These are phyloP conservation scores for Nibea coibor DNA, from an alignment of 2,113 vertebrate species.

Conservation along the genomic window DNA sequence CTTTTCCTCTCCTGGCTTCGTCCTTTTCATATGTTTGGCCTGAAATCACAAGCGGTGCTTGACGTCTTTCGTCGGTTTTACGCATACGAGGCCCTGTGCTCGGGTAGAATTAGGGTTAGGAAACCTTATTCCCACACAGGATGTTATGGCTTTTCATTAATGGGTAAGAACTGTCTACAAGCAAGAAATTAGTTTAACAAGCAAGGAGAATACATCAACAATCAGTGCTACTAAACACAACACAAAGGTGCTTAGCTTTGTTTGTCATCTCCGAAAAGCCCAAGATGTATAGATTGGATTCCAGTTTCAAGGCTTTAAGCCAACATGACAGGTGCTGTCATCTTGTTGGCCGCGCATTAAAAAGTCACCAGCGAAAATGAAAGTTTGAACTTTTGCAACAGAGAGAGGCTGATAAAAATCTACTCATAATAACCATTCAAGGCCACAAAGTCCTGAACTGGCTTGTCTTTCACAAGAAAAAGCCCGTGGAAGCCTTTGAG, in stretches of 20 bases:
- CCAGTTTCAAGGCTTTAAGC: too few species aligned
- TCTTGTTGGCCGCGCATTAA: not conserved
- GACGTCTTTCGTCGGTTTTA: slow-evolving; percentile 23
- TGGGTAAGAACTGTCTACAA: not conserved
- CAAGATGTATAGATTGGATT: too few species aligned
- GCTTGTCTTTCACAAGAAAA: not conserved
- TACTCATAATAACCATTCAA: not conserved
- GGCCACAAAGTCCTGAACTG: not conserved
- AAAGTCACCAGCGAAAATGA: too few species aligned
- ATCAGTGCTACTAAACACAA: not conserved
- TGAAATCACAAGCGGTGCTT: not conserved
- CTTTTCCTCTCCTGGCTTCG: not conserved
- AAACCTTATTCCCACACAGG: slow-evolving; percentile 19
- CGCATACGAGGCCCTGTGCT: not conserved
- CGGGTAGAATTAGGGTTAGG: slow-evolving; percentile 9
- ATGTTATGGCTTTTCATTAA: slow-evolving; percentile 4
- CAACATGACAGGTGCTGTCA: not conserved
- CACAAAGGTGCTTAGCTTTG: not conserved
- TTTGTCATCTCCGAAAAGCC: too few species aligned
- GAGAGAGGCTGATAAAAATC: not conserved
- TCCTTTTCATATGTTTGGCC: not conserved
- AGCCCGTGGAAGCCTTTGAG: not conserved
- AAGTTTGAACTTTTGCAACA: too few species aligned
- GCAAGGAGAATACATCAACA: not conserved
- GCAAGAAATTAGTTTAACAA: not conserved